A percentile compares a stretch with the other conserved stretches of the same genome.
Evolutionary conservation across 2,797 vertebrate species (phyloP).

Genomic region (Simalia tracyae): DNA sequence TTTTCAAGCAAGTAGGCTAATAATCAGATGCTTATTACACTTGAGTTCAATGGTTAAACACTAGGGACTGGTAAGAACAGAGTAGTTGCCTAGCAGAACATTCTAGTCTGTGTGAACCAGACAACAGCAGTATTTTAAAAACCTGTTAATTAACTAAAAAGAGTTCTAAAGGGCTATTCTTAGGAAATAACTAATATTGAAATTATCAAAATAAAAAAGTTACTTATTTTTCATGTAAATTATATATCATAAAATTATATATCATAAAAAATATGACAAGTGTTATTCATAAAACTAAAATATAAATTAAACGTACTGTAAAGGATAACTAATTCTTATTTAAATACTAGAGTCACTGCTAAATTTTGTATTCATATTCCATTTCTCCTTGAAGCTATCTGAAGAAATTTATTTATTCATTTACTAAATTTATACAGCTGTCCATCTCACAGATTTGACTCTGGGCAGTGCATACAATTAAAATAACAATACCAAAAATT

Average conservation of each 20-base stretch:
- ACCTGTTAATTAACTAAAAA: background rate
- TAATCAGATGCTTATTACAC: background rate
- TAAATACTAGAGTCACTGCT: background rate
- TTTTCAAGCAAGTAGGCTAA: background rate
- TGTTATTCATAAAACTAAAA: background rate
- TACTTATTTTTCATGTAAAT: background rate
- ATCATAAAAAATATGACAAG: no score
- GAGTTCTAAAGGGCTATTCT: background rate
- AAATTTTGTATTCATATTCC: background rate
- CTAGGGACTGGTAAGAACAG: background rate
- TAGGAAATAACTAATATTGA: no score
- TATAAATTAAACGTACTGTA: background rate
- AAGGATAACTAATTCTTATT: background rate
- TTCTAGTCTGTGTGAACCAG: background rate
- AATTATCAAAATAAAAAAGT: no score
- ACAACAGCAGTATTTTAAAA: background rate
- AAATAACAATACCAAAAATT: no score
- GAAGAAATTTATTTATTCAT: background rate
- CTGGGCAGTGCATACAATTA: background rate
- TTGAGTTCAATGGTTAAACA: background rate
- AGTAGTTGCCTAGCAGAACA: slow-evolving; percentile 14
- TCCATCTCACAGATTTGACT: background rate
- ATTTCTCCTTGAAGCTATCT: background rate
- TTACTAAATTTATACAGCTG: background rate
- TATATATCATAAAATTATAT: no score